These are phyloP conservation scores for Ciconia boyciana DNA, from an alignment of 2,113 vertebrate genomes.

Conservation along the genomic window DNA sequence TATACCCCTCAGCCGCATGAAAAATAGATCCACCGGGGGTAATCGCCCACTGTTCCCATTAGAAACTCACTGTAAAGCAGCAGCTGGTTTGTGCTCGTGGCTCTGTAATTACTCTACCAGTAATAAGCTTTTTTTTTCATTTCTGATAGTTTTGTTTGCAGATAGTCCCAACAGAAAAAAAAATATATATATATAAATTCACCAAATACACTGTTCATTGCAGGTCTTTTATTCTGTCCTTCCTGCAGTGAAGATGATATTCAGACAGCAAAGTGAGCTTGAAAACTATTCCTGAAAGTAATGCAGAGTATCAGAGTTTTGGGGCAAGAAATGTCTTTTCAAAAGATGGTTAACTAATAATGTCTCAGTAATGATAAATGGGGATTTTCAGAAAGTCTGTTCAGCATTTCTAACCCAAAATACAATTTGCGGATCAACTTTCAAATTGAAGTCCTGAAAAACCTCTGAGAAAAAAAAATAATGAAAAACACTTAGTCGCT, in stretches of 20 bases:
- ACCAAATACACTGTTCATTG: neutral
- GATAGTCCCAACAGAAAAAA: neutral
- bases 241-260: neutral
- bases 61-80: neutral
- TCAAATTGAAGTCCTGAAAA: neutral
- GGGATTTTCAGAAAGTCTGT: neutral
- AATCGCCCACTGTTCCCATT: accelerated
- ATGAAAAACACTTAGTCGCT: neutral
- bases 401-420: neutral
- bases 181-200: neutral
- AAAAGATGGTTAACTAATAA: neutral
- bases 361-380: neutral
- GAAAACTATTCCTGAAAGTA: neutral
- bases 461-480: neutral
- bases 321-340: neutral
- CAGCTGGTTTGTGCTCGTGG: neutral
- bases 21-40: neutral
- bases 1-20: neutral
- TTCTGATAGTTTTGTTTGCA: neutral
- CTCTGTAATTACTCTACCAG: neutral
- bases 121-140: neutral
- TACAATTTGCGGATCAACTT: neutral
- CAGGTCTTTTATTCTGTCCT: neutral
- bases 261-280: neutral
- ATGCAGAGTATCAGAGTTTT: neutral